Evolutionary conservation across 2,888 invertebrate species (phyloP), one percentile per base, ranked within the genome.

Genomic region (Branchellion lobata): DNA sequence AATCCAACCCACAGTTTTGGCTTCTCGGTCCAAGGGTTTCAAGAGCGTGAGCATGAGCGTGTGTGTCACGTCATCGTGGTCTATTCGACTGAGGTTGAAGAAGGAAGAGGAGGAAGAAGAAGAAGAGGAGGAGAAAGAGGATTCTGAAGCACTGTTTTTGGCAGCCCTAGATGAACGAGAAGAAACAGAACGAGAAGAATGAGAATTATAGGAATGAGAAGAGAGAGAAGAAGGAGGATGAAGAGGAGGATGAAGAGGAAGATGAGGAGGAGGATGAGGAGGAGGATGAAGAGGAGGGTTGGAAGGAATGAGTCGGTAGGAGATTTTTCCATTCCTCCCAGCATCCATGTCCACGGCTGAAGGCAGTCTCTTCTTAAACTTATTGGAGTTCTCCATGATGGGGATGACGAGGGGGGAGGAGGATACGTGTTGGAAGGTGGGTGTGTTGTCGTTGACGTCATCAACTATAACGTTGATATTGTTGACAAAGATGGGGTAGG

Each of bases 401-500:
- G 29, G 33, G 33, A 77, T n/a, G n/a, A 34, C 27, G 34, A 34
- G n/a, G 18, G 77, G 77, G 8, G 21, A 18, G 1, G 29, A n/a
- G n/a, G 53, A 24, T 1, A 14, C 31, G 5, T 47, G 24, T 24
- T 53, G 77, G 57, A 77, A 77, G 53, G 53, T 34, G 2, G 77
- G 77, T 27, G 33, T 33, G 77, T 77, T 47, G 65, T 77, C 77
- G 77, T 77, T 77, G n/a, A 77, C 21, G 77, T 77, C 77, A 24
- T 34, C 34, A 24, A 77, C 61, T n/a, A 27, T 65, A 65, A 77
- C 34, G 33, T 11, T 29, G 61, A 77, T 65, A n/a, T 53, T 77
- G 21, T 31, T 65, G 31, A 77, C 8, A n/a, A 69, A 65, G 24
- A 8, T 65, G 24, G 11, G 3, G 73, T n/a, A 36, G 24, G 33